Evolutionary conservation across 2,888 invertebrate species (phyloP), one percentile per base, ranked within the genome.

Genomic region (Nomada ferruginata): DNA sequence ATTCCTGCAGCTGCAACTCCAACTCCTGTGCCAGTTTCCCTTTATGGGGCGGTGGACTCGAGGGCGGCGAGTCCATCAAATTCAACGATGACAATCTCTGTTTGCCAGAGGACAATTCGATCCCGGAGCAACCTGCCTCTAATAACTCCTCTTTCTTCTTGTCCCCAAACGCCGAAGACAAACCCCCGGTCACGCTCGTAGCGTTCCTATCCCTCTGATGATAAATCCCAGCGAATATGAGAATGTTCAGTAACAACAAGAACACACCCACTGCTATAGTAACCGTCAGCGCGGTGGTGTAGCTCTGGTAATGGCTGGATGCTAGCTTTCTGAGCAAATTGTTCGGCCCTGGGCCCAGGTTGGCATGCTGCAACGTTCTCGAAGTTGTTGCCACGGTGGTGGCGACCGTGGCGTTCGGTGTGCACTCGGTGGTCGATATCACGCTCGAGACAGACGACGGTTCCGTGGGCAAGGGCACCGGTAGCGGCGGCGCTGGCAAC

Each of bases 141-240:
- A 96, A 95, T 23, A 97, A 93, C 89, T 97, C 97, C 88, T 97
- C 97, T 91, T 97, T 97, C 76, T 96, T 96, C 90, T 97, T 96
- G 71, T 96, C 96, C 82, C 96, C 96, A 66, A 94, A 93, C 0
- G 86, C 85, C 53, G 89, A 85, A 9, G 91, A 85, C 3, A 86
- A 36, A 2, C 82, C 72, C 5, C 76, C 82, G 0, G 53, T 60
- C 65, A 79, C 95, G 95, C 69, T 95, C 92, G 89, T 95, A 90
- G 92, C 87, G 80, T 90, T 90, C 20, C 94, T 92, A 88, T 97
- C 97, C 1, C 97, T 95, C 93, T 97, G 97, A 90, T 97, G 97
- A 91, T 97, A 98, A 82, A 97, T 97, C 1, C 98, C 98, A 61
- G 97, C 97, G 90, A 98, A 98, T 87, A 98, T 98, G 36, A 97